Base-by-base conservation (phyloP, 2,797 vertebrate species). In the Morus bassanus region DNA sequence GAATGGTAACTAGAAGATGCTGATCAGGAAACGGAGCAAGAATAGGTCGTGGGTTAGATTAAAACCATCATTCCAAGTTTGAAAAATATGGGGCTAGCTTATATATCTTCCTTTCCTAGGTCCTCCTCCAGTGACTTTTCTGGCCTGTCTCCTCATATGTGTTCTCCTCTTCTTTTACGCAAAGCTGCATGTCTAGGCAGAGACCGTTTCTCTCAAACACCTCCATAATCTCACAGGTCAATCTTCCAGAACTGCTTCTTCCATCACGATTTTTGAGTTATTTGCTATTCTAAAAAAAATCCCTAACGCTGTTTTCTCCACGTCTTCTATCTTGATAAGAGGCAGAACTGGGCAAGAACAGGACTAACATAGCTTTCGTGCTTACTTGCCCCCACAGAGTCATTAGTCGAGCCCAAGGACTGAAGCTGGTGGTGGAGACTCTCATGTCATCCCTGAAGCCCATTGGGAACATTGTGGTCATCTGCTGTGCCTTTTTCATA, bases 401-500 rank as follows among this genome's bases (percentile, higher is more conserved):
- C 51, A 99, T 99, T 97, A 99, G 99, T 98, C 98, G 99, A 97
- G 99, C 99, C 14, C 99, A 99, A 30, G 99, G 99, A 27, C 98
- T 99, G 96, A 99, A 99, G 97, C 98, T 99, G 96, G 99, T 99
- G 88, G 99, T 99, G 50, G 99, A 99, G 97, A 99, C 99, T 4
- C 97, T 99, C 82, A 99, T 99, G 99, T 99, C 99, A 5, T 99
- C 99, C 1, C 98, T 99, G 94, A 99, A 99, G 95, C 99, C 99
- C 89, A 99, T 99, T 18, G 99, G 99, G 88, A 99, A 99, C 98
- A 99, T 99, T 2, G 99, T 99, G 97, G 99, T 99, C 97, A 99
- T 99, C 98, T 99, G 99, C 97, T 99, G 99, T 95, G 99, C 99
- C 89, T 99, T 99, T 98, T 99, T 99, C 98, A 99, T 99, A 95